Conservation (phyloP, 2,797 vertebrate genomes). For the Protonibea diacanthus region DNA sequence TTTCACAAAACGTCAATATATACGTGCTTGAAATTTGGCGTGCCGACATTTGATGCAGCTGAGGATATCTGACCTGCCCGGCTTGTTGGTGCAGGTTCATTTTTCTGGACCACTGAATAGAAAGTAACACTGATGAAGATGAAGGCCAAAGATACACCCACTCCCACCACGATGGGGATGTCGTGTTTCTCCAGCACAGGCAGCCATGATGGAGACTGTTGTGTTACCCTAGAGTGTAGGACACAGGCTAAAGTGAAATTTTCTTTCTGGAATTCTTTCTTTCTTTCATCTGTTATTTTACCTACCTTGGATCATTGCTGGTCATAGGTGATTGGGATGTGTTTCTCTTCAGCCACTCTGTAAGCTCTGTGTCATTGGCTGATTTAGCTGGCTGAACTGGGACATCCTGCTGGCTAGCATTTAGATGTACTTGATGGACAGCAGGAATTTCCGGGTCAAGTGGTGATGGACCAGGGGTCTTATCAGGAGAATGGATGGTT, state of each 20-base stretch:
- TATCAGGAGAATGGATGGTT: slow-evolving; percentile 20
- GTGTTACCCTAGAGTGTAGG: slow-evolving; percentile 71
- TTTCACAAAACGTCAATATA: slow-evolving; percentile 1
- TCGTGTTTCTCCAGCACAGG: slow-evolving; percentile 87
- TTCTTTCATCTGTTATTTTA: not conserved
- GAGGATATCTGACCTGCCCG: slow-evolving; percentile 77
- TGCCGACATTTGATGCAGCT: not conserved
- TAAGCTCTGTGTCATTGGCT: slow-evolving; percentile 66
- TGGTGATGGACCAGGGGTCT: slow-evolving; percentile 16
- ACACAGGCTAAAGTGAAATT: slow-evolving; percentile 1
- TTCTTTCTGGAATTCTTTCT: not conserved
- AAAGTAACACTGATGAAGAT: slow-evolving; percentile 88
- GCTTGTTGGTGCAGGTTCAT: slow-evolving; percentile 75
- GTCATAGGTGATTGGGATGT: slow-evolving; percentile 85
- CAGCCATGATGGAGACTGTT: slow-evolving; percentile 79
- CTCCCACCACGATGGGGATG: slow-evolving; percentile 88
- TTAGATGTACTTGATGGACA: slow-evolving; percentile 44
- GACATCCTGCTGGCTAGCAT: slow-evolving; percentile 56
- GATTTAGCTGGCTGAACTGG: slow-evolving; percentile 45
- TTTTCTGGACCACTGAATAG: slow-evolving; percentile 88
- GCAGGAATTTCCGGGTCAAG: slow-evolving; percentile 27
- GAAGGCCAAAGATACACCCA: slow-evolving; percentile 86
- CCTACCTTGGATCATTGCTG: slow-evolving; percentile 80
- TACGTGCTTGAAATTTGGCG: not conserved
- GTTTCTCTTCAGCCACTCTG: slow-evolving; percentile 78